Base-by-base conservation (phyloP, 2,888 invertebrate species). In the Drosophila mayaguana region DNA sequence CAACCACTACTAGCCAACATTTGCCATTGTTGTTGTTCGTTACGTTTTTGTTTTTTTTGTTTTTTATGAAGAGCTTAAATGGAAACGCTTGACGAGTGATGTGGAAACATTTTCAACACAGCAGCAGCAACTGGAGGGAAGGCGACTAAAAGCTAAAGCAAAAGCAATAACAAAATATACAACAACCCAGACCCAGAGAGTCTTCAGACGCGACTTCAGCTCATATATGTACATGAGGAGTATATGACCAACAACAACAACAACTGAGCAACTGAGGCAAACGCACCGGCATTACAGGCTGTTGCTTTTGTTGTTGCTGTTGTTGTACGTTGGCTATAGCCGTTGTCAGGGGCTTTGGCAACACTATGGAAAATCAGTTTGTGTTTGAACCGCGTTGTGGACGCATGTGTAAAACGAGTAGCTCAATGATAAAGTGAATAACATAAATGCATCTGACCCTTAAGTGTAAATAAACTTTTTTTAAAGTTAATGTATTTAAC, bases 71-170 rank as follows among this genome's bases (percentile, higher is more conserved):
- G 73, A 82, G 80, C 78, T 79, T 86, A 83, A 91, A 89, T 90
- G 88, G 92, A 91, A 92, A 92, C 92, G 92, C 92, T 92, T 92
- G 93, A 91, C 91, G 92, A 91, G 92, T 91, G 92, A 92, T 92
- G 92, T 92, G 92, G 92, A 92, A 92, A 92, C 91, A 89, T 92
- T 92, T 91, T 84, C 85, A 91, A 87, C 85, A 87, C 83, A 83
- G 73, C 72, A 75, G 65, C 60, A 73, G 56, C 68, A 63, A 57
- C 63, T 75, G 69, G 64, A 67, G 63, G 59, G 50, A 70, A 67
- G 63, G 59, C 75, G 57, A 66, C 61, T 68, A 71, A 70, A 64
- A 60, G 61, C 62, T 67, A 69, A 65, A 59, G 63, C 61, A 69
- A 65, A 50, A 71, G 54, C 70, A 68, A 40, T 28, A 63, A 40